These are phyloP conservation scores for Helogale parvula DNA, from an alignment of 2,113 vertebrate genomes.

Conservation along the genomic window DNA sequence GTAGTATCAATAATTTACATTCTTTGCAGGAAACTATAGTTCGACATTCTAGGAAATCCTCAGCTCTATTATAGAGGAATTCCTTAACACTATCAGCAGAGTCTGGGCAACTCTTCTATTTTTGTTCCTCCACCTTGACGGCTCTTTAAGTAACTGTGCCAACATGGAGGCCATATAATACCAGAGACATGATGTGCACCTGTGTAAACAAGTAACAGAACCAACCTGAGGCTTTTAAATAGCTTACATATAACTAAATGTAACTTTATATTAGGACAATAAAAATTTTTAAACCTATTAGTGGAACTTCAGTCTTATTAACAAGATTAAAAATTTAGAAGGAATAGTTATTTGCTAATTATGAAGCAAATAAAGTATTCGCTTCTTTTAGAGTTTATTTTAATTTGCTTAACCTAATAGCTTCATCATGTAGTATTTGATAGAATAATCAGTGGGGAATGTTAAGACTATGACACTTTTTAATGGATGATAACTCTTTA, in stretches of 20 bases:
- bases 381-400: constrained; percentile 12
- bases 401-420: constrained; percentile 32
- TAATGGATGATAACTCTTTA: constrained; percentile 31
- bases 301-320: background rate
- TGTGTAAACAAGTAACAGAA: background rate
- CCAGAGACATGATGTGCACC: background rate
- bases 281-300: background rate
- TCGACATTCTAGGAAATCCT: background rate
- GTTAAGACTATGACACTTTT: background rate
- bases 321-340: constrained; percentile 35
- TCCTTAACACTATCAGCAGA: background rate
- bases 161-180: background rate
- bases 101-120: background rate
- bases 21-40: background rate
- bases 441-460: constrained; percentile 42
- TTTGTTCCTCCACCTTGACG: background rate
- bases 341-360: background rate
- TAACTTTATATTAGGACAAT: background rate
- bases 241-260: background rate
- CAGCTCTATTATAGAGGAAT: background rate
- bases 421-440: background rate
- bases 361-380: constrained; percentile 25
- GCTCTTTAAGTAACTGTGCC: background rate
- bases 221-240: background rate
- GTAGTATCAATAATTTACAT: background rate